Base-by-base conservation (phyloP, 2,113 vertebrate species). In the Riparia riparia region DNA sequence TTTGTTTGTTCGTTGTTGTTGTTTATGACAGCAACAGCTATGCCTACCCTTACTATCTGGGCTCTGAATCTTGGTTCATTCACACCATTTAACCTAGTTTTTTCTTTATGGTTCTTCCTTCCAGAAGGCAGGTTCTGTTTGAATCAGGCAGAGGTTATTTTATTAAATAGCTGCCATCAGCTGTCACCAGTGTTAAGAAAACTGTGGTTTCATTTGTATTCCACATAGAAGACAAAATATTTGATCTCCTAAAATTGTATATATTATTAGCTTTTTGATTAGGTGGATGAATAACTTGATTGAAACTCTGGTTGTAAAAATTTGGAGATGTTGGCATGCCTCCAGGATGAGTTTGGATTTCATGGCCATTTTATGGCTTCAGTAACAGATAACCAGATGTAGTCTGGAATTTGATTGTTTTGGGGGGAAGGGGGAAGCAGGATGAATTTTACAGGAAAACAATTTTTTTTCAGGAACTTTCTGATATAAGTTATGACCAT, bases 231-330 rank as follows among this genome's bases (percentile, higher is more conserved):
- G 56, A 82, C 77, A 85, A 78, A 95, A 92, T 47, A 84, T 97
- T 97, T 95, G 93, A 97, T 96, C 95, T 93, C 51, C 61, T 94
- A 79, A 93, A 95, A 96, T 69, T 89, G 64, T 95, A 93, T 96
- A 82, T 89, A 60, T 93, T 96, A 95, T 95, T 96, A 97, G 81
- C 32, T 97, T 97, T 68, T 98, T 97, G 70, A 97, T 97, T 97
- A 97, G 81, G 87, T 96, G 92, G 93, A 95, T 95, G 94, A 97
- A 97, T 95, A 95, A 95, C 70, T 94, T 95, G 69, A 96, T 77
- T 94, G 92, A 96, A 97, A 96, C 6, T 49, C 18, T 53, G 64
- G 60, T 92, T 96, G 31, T 74, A 93, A 94, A 92, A 83, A 42
- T 80, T 96, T 84, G 31, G 90, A 12, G 77, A 93, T 7, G 10